Conservation (phyloP, 2,113 vertebrate genomes). For the Sciurus niger region DNA sequence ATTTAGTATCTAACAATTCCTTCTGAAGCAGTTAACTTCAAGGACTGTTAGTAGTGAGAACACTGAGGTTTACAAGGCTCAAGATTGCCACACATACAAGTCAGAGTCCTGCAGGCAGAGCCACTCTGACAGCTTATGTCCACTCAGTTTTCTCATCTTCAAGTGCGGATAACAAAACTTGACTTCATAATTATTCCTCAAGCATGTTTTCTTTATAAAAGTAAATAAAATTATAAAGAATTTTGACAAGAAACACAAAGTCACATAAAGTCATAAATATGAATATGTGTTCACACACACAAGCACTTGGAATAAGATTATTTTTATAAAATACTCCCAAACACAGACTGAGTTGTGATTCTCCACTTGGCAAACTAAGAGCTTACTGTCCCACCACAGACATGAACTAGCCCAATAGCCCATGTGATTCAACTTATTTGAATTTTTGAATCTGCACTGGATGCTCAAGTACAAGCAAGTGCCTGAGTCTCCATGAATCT, state of each 20-base stretch:
- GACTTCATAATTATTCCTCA: background rate
- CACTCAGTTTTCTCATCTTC: background rate
- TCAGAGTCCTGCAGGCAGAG: background rate
- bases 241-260: background rate
- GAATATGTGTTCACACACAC: background rate
- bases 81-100: background rate
- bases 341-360: background rate
- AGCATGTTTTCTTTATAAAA: background rate
- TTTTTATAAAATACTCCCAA: background rate
- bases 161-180: background rate
- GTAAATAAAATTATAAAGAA: background rate
- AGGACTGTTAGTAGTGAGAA: background rate
- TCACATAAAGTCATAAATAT: background rate
- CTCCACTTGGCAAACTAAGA: background rate
- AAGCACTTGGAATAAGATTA: background rate
- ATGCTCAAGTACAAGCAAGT: background rate
- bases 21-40: background rate
- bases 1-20: background rate
- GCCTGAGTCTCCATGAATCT: background rate
- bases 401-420: background rate
- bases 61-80: background rate
- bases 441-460: background rate
- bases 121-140: rapidly evolving
- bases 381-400: background rate
- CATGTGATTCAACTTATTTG: background rate